Conservation (phyloP, 2,888 invertebrate genomes). For the Melitaea athalia region DNA sequence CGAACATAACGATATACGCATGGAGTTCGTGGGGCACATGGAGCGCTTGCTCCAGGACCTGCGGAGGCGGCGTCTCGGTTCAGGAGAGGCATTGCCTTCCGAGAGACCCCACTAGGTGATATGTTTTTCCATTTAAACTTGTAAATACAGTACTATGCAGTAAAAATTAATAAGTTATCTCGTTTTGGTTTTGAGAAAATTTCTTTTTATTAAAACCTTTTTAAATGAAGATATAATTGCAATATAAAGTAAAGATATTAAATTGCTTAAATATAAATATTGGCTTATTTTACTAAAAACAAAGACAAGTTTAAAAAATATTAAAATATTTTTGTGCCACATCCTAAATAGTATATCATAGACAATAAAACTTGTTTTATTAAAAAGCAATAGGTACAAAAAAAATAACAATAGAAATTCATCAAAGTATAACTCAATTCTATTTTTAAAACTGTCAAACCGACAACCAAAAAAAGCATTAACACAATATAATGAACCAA, state of each 20-base stretch:
- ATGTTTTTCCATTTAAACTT: slow-evolving; percentile 24
- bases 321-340: no score
- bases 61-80: slow-evolving; percentile 88
- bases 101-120: slow-evolving; percentile 76
- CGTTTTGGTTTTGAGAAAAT: no score
- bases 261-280: no score
- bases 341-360: no score
- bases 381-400: no score
- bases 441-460: slow-evolving; percentile 5
- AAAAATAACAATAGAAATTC: not conserved
- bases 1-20: slow-evolving; percentile 67
- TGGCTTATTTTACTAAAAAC: no score
- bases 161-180: not conserved
- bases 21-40: slow-evolving; percentile 90
- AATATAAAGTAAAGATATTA: no score
- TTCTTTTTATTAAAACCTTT: no score
- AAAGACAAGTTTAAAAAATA: no score
- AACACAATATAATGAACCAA: slow-evolving; percentile 24
- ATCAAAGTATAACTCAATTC: not conserved
- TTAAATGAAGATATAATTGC: no score
- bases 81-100: slow-evolving; percentile 87
- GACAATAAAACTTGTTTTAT: no score
- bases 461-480: slow-evolving; percentile 13
- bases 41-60: slow-evolving; percentile 89
- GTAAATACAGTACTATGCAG: no score